Base-by-base conservation (phyloP, 1,140 invertebrate genomes). In the Drosophila eugracilis region DNA sequence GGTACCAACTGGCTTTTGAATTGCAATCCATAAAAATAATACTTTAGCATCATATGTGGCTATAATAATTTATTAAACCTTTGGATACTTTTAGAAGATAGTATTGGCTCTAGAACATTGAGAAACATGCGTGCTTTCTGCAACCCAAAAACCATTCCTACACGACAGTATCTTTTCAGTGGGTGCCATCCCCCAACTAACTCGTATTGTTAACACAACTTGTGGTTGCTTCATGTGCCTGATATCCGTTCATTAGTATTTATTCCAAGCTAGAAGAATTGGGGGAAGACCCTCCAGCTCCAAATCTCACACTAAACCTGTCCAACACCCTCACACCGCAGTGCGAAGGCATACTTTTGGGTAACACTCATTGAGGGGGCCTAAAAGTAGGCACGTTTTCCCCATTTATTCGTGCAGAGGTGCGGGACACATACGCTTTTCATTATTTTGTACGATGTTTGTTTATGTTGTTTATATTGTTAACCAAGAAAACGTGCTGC, bases 141-240 rank as follows among this genome's bases (percentile, higher is more conserved):
- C 4, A 34, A 7, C 4, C 0, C 6, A 15, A 36, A 9, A 41
- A 17, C 1, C 6, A 48, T 15, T 36, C 5, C 48, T 17, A 4
- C 3, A 19, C 28, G 36, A 14, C 28, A 26, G 49, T 60, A 12
- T 1, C 0, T 7, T 34, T 14, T 6, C n/a, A 34, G 14, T 26
- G 6, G 60, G 5, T 26, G 12, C 15, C 49, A 0, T 7, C 22
- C 21, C 26, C 26, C 21, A 4, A 5, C 6, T 1, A 28, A 10
- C 44, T 50, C 19, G 21, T 48, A 65, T 65, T 49, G 41, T 65
- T 30, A 24, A 49, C 41, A 49, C 58, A 65, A 30, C 63, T 42
- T 60, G 57, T 49, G 42, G 59, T 67, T 66, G 63, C 63, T 67
- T 66, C 47, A 52, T 34, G 65, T 67, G 65, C 65, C 65, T 67